phyloP scores from a whole-genome alignment of 2,797 vertebrate species.

The Parambassis ranga region DNA sequence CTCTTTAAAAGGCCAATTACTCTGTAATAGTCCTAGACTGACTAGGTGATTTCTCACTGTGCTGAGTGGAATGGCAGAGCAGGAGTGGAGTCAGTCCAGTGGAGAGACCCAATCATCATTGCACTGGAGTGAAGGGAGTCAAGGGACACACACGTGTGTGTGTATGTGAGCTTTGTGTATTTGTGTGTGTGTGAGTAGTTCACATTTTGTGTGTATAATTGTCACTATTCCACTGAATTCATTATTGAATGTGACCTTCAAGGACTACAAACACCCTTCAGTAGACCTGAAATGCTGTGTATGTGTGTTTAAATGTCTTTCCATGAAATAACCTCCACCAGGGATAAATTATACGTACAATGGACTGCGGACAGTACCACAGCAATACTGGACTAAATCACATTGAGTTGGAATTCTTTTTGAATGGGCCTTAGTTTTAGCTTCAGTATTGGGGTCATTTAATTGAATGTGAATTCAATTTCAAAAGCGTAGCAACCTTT shows the following conservation, averaged over 20 bases:
- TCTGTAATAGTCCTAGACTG: constrained; percentile 76
- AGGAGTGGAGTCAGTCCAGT: constrained; percentile 71
- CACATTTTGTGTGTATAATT: constrained; percentile 48
- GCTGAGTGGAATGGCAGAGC: constrained; percentile 70
- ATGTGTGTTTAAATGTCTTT: neutral
- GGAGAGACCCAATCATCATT: constrained; percentile 75
- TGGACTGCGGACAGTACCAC: neutral
- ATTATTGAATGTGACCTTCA: constrained; percentile 65
- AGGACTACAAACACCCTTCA: constrained; percentile 27
- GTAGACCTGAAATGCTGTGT: neutral
- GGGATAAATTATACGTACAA: neutral
- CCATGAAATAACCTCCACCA: neutral
- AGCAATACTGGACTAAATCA: neutral
- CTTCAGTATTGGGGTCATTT: neutral
- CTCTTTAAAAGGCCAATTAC: constrained; percentile 82
- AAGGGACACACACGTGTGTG: constrained; percentile 35
- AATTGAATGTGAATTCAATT: constrained; percentile 35
- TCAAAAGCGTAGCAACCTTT: constrained; percentile 9
- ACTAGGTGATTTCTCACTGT: constrained; percentile 78
- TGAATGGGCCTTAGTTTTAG: neutral
- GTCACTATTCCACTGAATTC: constrained; percentile 51
- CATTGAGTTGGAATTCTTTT: constrained; percentile 5
- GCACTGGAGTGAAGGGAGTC: constrained; percentile 65
- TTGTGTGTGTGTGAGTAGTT: constrained; percentile 5
- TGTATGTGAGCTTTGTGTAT: neutral